Base-by-base conservation (phyloP, 2,888 invertebrate species). In the Dyspetes luteomarginatus region DNA sequence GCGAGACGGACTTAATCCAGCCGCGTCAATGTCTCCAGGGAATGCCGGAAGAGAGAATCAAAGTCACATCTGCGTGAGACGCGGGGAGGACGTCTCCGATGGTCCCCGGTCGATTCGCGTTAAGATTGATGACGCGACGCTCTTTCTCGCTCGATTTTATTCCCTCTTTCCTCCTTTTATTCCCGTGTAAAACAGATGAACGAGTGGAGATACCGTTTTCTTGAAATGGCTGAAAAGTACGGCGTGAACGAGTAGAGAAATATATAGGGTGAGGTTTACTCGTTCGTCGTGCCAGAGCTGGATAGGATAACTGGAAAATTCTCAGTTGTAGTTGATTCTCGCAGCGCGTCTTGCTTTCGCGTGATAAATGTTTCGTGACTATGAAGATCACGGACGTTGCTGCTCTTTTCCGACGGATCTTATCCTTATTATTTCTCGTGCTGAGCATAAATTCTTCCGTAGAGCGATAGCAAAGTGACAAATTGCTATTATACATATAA, bases 41-140 rank as follows among this genome's bases (percentile, higher is more conserved):
- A 88, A 87, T 86, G 62, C 81, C 84, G 87, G 84, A 87, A 88
- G 88, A 89, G 88, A 85, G 81, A 85, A 91, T 91, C 92, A 92
- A 90, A 90, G 92, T 91, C 92, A 89, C 92, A 92, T 92, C 92
- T 92, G 92, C 90, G 91, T 90, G 87, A 88, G 86, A 85, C 82
- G 62, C 45, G 71, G 85, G 89, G 86, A 85, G 88, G 85, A 86
- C 85, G 87, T 86, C 85, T 88, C n/a, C 86, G 85, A 78, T 86
- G 85, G 87, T 89, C 87, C 86, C 82, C 85, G 86, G 85, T 86
- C 86, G 86, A 84, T 82, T 84, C 85, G 77, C 68, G 79, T 67
- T 78, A 91, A 92, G 92, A 92, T 92, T 91, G 91, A 92, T 92
- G 91, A 90, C 82, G 78, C 83, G 85, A 74, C 77, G 64, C 67